A percentile compares a stretch with the other conserved stretches of the same genome.
These are phyloP conservation scores for Lepus timidus DNA, from an alignment of 2,113 vertebrate species.

Conservation along the genomic window DNA sequence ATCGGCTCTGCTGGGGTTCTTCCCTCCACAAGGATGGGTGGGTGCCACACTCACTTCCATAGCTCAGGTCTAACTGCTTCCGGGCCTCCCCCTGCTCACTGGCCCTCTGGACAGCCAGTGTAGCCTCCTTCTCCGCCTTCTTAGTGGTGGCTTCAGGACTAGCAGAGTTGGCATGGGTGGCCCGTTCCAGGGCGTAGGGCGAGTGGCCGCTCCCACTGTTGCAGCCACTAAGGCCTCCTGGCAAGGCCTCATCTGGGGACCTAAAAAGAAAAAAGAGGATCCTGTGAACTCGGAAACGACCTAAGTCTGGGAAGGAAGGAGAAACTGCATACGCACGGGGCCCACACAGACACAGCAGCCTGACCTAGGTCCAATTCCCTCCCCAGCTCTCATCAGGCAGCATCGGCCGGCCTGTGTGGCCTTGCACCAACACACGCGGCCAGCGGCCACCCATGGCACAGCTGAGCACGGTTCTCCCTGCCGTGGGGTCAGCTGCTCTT, in stretches of 20 bases:
- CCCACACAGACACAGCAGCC: neutral
- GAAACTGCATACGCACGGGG: fast-evolving
- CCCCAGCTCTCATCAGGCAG: fast-evolving
- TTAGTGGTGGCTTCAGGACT: conserved; percentile 87
- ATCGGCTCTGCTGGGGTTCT: neutral
- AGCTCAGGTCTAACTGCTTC: conserved; percentile 94
- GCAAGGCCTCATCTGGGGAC: conserved; percentile 91
- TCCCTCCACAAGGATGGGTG: fast-evolving
- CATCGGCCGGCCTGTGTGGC: fast-evolving
- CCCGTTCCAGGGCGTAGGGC: conserved; percentile 91
- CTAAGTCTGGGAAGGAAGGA: fast-evolving
- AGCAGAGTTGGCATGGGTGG: conserved; percentile 82
- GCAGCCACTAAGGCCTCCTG: conserved; percentile 82
- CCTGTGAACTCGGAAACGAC: neutral
- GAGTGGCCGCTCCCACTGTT: conserved; percentile 84
- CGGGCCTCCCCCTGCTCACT: conserved; percentile 91
- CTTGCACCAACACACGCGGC: fast-evolving
- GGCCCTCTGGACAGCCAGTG: conserved; percentile 87
- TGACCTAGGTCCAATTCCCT: no score
- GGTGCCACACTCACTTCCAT: conserved; percentile 91
- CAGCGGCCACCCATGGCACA: neutral
- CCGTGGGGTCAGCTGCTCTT: no score
- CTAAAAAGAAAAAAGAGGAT: conserved; percentile 67
- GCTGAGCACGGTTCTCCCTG: neutral
- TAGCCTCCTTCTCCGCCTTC: conserved; percentile 93